These are phyloP conservation scores for Thymelicus sylvestris DNA, from an alignment of 2,888 invertebrate genomes.

Conservation along the genomic window DNA sequence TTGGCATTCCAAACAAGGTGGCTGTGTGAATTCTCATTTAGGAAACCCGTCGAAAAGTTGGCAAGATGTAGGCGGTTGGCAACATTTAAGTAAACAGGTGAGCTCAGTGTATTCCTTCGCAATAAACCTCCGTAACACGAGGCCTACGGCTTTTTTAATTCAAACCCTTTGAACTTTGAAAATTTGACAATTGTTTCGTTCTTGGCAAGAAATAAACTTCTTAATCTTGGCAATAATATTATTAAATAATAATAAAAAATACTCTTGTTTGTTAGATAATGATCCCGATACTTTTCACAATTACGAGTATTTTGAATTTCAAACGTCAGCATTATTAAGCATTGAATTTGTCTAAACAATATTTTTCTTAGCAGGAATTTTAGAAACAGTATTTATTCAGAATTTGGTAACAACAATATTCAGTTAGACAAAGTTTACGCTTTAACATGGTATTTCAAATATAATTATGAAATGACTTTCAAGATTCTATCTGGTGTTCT, in stretches of 20 bases:
- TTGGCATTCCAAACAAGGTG: conserved; percentile 55
- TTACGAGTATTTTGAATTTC: neutral
- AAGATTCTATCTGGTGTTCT: no score
- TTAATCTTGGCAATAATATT: conserved; percentile 31
- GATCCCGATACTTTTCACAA: conserved; percentile 3
- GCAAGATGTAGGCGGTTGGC: conserved; percentile 47
- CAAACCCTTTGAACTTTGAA: conserved; percentile 65
- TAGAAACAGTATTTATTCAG: neutral
- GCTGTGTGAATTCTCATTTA: conserved; percentile 64
- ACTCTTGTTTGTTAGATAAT: conserved; percentile 12
- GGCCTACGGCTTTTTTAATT: conserved; percentile 66
- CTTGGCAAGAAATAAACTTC: conserved; percentile 54
- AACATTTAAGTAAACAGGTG: conserved; percentile 58
- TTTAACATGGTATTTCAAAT: neutral
- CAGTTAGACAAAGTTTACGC: neutral
- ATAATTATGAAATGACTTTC: neutral
- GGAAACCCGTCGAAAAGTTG: conserved; percentile 56
- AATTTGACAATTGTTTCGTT: conserved; percentile 65
- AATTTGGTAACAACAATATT: neutral
- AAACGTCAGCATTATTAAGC: neutral
- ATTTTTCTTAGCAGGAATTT: neutral
- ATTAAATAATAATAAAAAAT: no score
- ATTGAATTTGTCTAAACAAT: neutral
- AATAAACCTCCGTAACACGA: conserved; percentile 59
- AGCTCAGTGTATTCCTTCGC: conserved; percentile 57